Evolutionary conservation across 2,888 invertebrate genomes (phyloP), one percentile per base, ranked within the genome.

Genomic region (Dyspetes luteomarginatus): DNA sequence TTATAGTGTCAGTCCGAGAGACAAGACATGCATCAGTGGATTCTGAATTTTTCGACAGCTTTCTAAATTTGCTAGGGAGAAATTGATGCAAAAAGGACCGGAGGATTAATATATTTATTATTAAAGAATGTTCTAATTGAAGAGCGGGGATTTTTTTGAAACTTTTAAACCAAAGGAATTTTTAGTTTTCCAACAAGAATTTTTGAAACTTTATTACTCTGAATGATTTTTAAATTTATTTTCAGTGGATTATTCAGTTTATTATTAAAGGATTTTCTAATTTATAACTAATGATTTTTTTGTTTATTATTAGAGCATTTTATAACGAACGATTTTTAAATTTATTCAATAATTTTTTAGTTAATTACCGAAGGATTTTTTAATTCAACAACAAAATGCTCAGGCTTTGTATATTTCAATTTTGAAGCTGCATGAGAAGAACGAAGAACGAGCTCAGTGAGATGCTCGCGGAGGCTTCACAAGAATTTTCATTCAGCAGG

Each of bases 21-120:
- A 71, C 69, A 58, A 26, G 55, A 56, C 56, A 69, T 24, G 69
- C 58, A 58, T 43, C 69, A 28, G 19, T 52, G 52, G 52, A 41
- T 56, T 68, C 24, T 28, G 19, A 48, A 43, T 45, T 56, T 69
- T 69, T 43, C 52, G 65, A 9, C 41, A 36, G 17, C 56, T 60
- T 60, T 60, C 60, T 60, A 60, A 60, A 41, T 15, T 56, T 30
- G 30, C 17, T n/a, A 60, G 55, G 58, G 58, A 64, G 64, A 55
- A 48, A 73, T 56, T 68, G 52, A 72, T 36, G 48, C 60, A 67
- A 36, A 41, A 52, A 17, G 5, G 43, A 50, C 65, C 41, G 22
- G 52, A 60, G 45, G 45, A 48, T 28, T 26, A 9, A 12, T 36
- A 12, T 36, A 12, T 36, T 36, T 36, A 36, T 7, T 12, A 12